A percentile compares a stretch with the other conserved stretches of the same genome.
Conservation (phyloP, 92 coral and sea anemone genomes). For the Epizoanthus stellaris region DNA sequence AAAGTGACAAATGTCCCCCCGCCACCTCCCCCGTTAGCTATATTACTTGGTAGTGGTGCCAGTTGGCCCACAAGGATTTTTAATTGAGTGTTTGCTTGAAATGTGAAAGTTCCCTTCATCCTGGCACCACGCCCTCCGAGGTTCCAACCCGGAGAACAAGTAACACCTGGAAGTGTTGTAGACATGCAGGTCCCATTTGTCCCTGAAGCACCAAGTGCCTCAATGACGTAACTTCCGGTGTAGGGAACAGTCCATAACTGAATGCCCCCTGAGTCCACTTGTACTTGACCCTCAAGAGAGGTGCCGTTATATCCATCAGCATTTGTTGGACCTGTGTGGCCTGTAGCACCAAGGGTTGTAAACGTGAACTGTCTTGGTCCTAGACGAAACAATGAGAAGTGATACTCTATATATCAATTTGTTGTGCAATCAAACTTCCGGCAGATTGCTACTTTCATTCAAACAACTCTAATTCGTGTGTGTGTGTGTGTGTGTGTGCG, state of each 20-base stretch:
- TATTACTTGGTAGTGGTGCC: constrained; percentile 29
- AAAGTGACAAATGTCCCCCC: constrained; percentile 85
- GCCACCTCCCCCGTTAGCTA: constrained; percentile 86
- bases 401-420: too few species aligned
- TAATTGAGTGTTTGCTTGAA: constrained; percentile 38
- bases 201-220: constrained; percentile 87
- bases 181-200: constrained; percentile 72
- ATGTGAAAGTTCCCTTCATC: constrained; percentile 69
- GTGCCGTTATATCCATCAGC: constrained; percentile 70
- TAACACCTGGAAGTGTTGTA: not conserved
- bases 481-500: too few species aligned
- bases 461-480: too few species aligned
- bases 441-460: too few species aligned
- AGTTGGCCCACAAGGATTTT: constrained; percentile 86
- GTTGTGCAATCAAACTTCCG: too few species aligned
- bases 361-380: constrained; percentile 40
- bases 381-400: not conserved
- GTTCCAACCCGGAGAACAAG: constrained; percentile 30
- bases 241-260: constrained; percentile 89
- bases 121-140: constrained; percentile 90
- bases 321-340: constrained; percentile 66
- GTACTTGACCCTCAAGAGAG: constrained; percentile 64
- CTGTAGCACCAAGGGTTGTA: constrained; percentile 72
- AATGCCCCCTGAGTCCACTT: constrained; percentile 61
- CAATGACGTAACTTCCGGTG: constrained; percentile 81